Percentiles rank a stretch among this genome's conserved stretches.
Evolutionary conservation across 2,888 invertebrate genomes (phyloP).

Genomic region (Steinernema scapterisci): DNA sequence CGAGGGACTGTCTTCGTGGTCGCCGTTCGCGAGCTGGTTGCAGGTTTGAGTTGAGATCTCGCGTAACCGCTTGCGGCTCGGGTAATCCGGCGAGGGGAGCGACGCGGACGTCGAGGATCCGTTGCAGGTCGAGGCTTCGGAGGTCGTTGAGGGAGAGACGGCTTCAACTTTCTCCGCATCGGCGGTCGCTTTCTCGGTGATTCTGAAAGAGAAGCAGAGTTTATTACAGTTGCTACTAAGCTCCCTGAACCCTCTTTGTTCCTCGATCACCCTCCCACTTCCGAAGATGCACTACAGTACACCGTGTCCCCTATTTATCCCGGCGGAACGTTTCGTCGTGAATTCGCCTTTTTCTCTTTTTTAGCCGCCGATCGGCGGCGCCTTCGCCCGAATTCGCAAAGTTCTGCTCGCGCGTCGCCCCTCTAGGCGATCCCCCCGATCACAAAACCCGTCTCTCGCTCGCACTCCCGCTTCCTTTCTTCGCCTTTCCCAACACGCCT

Average conservation of each 20-base stretch:
- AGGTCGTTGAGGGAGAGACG: not conserved
- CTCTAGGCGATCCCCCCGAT: constrained; percentile 29
- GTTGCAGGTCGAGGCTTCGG: not conserved
- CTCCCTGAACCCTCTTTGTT: too few species aligned
- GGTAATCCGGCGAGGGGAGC: not conserved
- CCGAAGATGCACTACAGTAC: too few species aligned
- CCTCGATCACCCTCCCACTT: too few species aligned
- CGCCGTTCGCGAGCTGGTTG: not conserved
- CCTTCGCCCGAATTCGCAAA: not conserved
- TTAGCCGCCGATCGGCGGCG: too few species aligned
- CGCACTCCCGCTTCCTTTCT: not conserved
- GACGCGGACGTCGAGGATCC: not conserved
- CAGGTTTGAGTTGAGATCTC: constrained; percentile 1
- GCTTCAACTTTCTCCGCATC: not conserved
- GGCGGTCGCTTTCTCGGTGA: constrained; percentile 1
- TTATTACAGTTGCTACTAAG: not conserved
- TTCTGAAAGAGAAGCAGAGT: constrained; percentile 6
- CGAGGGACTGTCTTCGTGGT: not conserved
- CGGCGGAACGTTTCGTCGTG: not conserved
- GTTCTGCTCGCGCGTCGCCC: not conserved
- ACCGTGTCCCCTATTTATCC: too few species aligned
- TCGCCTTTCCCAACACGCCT: too few species aligned
- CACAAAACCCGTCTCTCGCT: constrained; percentile 17
- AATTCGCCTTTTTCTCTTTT: not conserved
- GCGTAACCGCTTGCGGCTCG: constrained; percentile 4